Percentiles rank a stretch among this genome's conserved stretches.
These are phyloP conservation scores for Tyto alba DNA, from an alignment of 2,113 vertebrate genomes.

Conservation along the genomic window DNA sequence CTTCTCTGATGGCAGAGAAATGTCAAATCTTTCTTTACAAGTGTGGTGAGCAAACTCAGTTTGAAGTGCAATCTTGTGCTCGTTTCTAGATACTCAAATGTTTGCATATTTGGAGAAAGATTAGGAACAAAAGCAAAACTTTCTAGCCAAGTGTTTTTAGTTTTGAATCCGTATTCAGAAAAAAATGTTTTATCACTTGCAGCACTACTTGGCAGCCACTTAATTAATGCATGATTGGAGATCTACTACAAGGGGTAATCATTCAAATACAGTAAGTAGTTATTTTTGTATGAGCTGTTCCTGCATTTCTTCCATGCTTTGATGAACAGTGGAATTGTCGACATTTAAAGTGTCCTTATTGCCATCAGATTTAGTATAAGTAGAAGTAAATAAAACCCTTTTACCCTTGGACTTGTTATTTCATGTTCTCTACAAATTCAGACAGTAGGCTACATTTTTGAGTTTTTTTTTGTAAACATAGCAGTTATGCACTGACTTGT, in stretches of 20 bases:
- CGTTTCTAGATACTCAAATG: not conserved
- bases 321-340: not conserved
- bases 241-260: not conserved
- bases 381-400: not conserved
- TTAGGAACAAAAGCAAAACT: not conserved
- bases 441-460: not conserved
- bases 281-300: not conserved
- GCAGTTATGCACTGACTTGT: not conserved
- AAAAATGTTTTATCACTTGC: not conserved
- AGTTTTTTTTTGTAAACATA: slow-evolving; percentile 10
- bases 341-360: not conserved
- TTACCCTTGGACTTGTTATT: not conserved
- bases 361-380: not conserved
- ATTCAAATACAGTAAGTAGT: not conserved
- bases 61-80: not conserved
- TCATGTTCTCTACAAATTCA: not conserved
- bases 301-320: not conserved
- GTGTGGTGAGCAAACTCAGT: not conserved
- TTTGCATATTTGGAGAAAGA: not conserved
- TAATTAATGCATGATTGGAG: slow-evolving; percentile 1
- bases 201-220: not conserved
- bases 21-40: not conserved
- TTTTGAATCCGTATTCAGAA: not conserved
- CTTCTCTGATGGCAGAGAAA: not conserved
- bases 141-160: not conserved